Evolutionary conservation across 1,140 invertebrate species (phyloP).

Genomic region (Oedothorax gibbosus): DNA sequence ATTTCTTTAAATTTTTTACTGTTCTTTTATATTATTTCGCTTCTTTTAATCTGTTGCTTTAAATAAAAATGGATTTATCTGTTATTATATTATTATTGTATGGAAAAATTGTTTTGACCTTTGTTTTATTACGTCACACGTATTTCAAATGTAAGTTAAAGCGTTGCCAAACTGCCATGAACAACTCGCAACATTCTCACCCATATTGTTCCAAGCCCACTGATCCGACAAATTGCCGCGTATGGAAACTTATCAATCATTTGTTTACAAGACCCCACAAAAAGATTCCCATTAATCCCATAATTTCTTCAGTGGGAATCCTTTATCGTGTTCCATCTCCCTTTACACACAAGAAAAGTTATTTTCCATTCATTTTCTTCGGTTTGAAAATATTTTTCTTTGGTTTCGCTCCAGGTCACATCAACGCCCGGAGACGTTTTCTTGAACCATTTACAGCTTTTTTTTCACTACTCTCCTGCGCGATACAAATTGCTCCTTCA

Average conservation of each 20-base stretch:
- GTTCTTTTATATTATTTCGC: no score
- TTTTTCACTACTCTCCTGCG: not conserved
- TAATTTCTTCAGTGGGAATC: constrained; percentile 26
- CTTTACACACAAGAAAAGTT: not conserved
- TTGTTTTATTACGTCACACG: no score
- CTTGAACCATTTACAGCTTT: not conserved
- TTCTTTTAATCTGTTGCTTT: no score
- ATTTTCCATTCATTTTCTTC: no score
- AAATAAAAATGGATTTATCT: no score
- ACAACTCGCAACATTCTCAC: not conserved
- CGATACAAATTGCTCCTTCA: constrained; percentile 8
- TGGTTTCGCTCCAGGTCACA: constrained; percentile 22
- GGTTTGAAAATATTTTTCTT: not conserved
- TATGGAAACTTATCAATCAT: constrained; percentile 32
- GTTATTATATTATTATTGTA: no score
- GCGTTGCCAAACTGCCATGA: no score
- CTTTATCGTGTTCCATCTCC: constrained; percentile 26
- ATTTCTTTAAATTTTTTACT: no score
- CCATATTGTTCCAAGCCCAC: not conserved
- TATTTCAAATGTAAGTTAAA: no score
- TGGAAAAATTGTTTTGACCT: no score
- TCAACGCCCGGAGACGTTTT: not conserved
- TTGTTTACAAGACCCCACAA: constrained; percentile 30
- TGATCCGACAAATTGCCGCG: constrained; percentile 30
- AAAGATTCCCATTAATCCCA: constrained; percentile 28